A percentile compares a stretch with the other conserved stretches of the same genome.
phyloP scores from a whole-genome alignment of 37 sponge, comb jelly and placozoan species.

The Petrosia ficiformis region DNA sequence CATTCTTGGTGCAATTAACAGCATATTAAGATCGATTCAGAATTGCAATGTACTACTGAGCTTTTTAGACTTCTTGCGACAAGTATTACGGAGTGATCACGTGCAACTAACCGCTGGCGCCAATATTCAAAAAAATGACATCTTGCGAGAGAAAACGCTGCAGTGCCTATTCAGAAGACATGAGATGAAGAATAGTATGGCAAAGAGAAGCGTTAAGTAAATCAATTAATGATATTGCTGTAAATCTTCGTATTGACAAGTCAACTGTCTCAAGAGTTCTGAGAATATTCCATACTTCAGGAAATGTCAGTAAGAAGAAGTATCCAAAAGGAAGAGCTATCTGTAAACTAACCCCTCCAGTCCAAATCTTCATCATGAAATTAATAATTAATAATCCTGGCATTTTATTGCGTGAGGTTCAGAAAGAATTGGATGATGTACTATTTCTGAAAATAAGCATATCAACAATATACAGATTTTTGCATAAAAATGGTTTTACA shows the following conservation, averaged over 20 bases:
- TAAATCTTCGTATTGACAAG: constrained; percentile 24
- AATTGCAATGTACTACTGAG: too few relatives aligned
- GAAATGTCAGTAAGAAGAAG: constrained; percentile 14
- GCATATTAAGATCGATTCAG: too few relatives aligned
- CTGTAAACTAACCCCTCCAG: constrained; percentile 20
- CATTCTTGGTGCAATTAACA: too few relatives aligned
- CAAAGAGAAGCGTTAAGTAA: constrained; percentile 17
- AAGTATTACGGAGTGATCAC: too few relatives aligned
- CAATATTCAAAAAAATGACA: too few relatives aligned
- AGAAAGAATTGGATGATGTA: not conserved
- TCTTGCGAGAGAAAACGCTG: constrained; percentile 31
- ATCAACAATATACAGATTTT: not conserved
- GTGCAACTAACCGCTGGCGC: too few relatives aligned
- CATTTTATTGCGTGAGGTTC: not conserved
- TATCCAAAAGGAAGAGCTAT: constrained; percentile 16
- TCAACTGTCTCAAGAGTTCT: constrained; percentile 30
- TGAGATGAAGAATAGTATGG: constrained; percentile 46
- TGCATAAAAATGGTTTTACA: constrained; percentile 2
- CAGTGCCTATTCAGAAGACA: constrained; percentile 32
- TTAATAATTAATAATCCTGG: not conserved
- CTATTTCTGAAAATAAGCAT: not conserved
- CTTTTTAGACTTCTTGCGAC: too few relatives aligned
- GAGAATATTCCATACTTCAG: constrained; percentile 11
- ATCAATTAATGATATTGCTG: not conserved
- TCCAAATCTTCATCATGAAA: not conserved